Conservation (phyloP, 30 jellyfish, hydroid and myxozoan genomes). For the Morbakka virulenta region DNA sequence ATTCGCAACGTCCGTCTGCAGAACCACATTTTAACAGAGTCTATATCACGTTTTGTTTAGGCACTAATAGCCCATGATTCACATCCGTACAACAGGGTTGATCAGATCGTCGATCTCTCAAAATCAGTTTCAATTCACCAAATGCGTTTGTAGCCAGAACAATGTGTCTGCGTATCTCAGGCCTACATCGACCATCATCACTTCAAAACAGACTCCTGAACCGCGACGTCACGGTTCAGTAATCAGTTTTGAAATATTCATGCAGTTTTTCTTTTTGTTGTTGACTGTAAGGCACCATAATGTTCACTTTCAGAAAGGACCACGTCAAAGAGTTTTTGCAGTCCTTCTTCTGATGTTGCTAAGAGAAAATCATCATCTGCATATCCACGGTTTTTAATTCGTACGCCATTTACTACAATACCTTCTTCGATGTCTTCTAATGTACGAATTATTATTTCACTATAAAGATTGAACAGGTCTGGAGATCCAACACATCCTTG, state of each 20-base stretch:
- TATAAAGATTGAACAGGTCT: neutral
- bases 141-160: no score
- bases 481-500: neutral
- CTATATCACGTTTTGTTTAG: neutral
- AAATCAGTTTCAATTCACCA: no score
- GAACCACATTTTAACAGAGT: neutral
- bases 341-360: neutral
- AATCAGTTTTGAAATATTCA: neutral
- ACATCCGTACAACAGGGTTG: neutral
- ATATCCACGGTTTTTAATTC: neutral
- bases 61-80: neutral
- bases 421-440: neutral
- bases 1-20: no score
- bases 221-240: neutral
- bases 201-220: no score
- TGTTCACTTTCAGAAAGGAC: neutral
- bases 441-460: neutral
- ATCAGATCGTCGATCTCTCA: no score
- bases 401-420: neutral
- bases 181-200: no score
- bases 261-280: neutral
- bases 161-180: no score
- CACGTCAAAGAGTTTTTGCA: neutral
- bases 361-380: neutral
- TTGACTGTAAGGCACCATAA: neutral